These are phyloP conservation scores for Gastrophysa polygoni DNA, from an alignment of 2,888 invertebrate genomes.

Conservation along the genomic window DNA sequence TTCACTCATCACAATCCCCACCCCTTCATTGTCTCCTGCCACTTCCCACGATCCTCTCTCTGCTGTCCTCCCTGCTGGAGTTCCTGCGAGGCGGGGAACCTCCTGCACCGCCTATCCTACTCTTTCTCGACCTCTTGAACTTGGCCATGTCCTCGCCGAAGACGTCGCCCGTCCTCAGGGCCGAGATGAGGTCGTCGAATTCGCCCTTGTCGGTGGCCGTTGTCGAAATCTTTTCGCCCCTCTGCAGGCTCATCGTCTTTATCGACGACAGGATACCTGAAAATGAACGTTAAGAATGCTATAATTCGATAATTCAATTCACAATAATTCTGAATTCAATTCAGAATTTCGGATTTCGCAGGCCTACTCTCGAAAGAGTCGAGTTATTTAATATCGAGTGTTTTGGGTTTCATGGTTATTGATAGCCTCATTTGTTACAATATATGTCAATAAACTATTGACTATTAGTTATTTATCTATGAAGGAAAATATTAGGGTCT, in stretches of 20 bases:
- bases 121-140: constrained; percentile 78
- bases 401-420: too few relatives aligned
- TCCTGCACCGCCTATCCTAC: constrained; percentile 62
- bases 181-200: constrained; percentile 95
- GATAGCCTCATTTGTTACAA: too few relatives aligned
- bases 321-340: not conserved
- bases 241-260: constrained; percentile 72
- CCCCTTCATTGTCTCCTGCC: constrained; percentile 54
- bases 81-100: constrained; percentile 69
- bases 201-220: constrained; percentile 74
- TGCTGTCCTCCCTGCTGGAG: constrained; percentile 70
- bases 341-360: not conserved
- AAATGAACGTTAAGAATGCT: too few relatives aligned
- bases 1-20: not conserved
- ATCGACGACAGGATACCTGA: constrained; percentile 75
- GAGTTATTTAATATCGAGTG: too few relatives aligned
- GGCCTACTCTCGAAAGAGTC: not conserved
- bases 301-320: too few relatives aligned
- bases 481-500: too few relatives aligned
- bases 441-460: too few relatives aligned
- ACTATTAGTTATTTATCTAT: too few relatives aligned
- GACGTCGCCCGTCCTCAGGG: constrained; percentile 90
- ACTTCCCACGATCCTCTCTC: constrained; percentile 64
- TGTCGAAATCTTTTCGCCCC: constrained; percentile 53
- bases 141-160: constrained; percentile 96